Percentiles rank a stretch among this genome's conserved stretches.
phyloP scores from a whole-genome alignment of 2,797 vertebrate species.

The Karalla daura region DNA sequence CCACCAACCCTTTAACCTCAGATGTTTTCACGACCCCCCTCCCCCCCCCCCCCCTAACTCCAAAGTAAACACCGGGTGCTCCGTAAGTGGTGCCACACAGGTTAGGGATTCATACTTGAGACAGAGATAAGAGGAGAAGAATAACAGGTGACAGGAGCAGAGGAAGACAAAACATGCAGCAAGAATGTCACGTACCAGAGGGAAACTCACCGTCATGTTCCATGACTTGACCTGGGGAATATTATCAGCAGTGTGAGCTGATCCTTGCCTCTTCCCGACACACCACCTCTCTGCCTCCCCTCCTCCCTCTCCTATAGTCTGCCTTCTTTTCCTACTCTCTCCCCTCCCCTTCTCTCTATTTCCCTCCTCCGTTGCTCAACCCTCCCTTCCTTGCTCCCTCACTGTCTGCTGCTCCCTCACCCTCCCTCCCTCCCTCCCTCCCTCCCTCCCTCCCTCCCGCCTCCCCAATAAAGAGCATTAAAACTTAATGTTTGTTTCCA shows the following conservation, averaged over 20 bases:
- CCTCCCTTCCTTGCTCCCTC: slow-evolving; percentile 9
- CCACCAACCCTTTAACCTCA: background rate
- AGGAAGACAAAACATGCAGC: slow-evolving; percentile 9
- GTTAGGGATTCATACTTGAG: slow-evolving; percentile 6
- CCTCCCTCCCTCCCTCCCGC: slow-evolving; percentile 13
- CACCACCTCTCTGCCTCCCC: slow-evolving; percentile 66
- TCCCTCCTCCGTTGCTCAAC: background rate
- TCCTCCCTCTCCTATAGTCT: slow-evolving; percentile 35
- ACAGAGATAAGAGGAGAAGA: background rate
- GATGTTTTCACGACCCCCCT: background rate
- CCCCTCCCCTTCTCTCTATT: slow-evolving; percentile 28
- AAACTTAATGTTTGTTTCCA: slow-evolving; percentile 82
- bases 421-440: slow-evolving; percentile 16
- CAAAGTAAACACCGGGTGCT: slow-evolving; percentile 2
- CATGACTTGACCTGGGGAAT: slow-evolving; percentile 85
- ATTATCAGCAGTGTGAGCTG: slow-evolving; percentile 74
- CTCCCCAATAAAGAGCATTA: slow-evolving; percentile 71
- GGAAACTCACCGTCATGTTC: slow-evolving; percentile 90
- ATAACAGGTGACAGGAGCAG: slow-evolving; percentile 45
- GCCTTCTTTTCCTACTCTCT: slow-evolving; percentile 26
- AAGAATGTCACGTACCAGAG: slow-evolving; percentile 14
- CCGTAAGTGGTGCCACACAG: background rate
- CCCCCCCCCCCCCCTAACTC: too few relatives aligned
- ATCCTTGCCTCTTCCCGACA: slow-evolving; percentile 76
- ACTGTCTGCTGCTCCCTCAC: slow-evolving; percentile 22